Percentiles rank a stretch among this genome's conserved stretches.
phyloP scores from a whole-genome alignment of 2,113 vertebrate genomes.

The Tamias sibiricus region DNA sequence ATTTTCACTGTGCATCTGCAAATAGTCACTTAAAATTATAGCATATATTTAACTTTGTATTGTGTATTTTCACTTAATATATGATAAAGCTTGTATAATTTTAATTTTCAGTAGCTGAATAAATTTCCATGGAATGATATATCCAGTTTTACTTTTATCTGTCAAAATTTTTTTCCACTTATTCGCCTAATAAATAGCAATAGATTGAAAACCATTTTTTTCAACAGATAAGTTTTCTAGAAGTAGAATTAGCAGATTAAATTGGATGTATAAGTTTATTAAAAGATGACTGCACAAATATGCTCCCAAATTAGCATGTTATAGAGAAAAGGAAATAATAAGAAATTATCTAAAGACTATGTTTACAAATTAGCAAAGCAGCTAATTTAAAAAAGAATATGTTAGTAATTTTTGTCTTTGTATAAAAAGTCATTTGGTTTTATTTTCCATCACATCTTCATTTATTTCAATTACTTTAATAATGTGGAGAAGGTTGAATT shows the following conservation, averaged over 20 bases:
- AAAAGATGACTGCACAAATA: neutral
- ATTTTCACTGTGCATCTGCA: neutral
- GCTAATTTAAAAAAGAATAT: neutral
- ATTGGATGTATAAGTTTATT: neutral
- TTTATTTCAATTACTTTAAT: slow-evolving; percentile 41
- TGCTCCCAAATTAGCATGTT: neutral
- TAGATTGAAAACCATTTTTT: slow-evolving; percentile 56
- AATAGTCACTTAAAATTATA: slow-evolving; percentile 37
- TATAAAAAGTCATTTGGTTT: neutral
- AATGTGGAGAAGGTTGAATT: neutral
- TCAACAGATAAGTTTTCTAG: neutral
- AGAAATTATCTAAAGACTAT: neutral
- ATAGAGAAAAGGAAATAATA: neutral
- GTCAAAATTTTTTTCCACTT: neutral
- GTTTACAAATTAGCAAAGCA: slow-evolving; percentile 15
- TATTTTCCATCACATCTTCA: neutral
- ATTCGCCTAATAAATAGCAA: slow-evolving; percentile 15
- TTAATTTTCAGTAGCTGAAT: neutral
- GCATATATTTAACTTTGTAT: neutral
- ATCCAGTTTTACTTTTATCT: slow-evolving; percentile 26
- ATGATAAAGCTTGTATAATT: slow-evolving; percentile 29
- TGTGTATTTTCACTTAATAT: slow-evolving; percentile 35
- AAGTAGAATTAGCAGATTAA: slow-evolving; percentile 26
- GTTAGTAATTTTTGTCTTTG: neutral
- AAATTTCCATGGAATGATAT: neutral